Percentiles rank a stretch among this genome's conserved stretches.
Evolutionary conservation across 2,888 invertebrate genomes (phyloP).

Genomic region (Cremastinae sp.): DNA sequence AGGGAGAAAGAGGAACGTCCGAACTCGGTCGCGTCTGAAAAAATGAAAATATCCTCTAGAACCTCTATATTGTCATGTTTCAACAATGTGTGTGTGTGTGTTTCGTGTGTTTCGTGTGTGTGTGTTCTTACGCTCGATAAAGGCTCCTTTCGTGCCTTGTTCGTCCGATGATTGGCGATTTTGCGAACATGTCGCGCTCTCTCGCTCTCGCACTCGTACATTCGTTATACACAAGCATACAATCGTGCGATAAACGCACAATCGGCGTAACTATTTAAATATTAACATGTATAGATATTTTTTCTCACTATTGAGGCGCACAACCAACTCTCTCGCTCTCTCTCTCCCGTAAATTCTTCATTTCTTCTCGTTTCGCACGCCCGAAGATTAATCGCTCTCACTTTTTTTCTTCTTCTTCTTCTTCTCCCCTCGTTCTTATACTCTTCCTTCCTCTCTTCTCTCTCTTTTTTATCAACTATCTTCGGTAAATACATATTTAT

Average conservation of each 20-base stretch:
- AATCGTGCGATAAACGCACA: conserved; percentile 58
- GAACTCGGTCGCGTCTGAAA: conserved; percentile 55
- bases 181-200: conserved; percentile 9
- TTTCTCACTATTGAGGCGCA: conserved; percentile 51
- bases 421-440: too few species aligned
- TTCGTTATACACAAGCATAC: conserved; percentile 48
- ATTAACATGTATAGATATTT: conserved; percentile 46
- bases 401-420: too few species aligned
- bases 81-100: conserved; percentile 54
- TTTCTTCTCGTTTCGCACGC: conserved; percentile 3
- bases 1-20: conserved; percentile 48
- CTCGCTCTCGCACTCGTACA: conserved; percentile 42
- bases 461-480: conserved; percentile 41
- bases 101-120: conserved; percentile 42
- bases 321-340: conserved; percentile 37
- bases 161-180: background rate
- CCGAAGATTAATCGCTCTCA: too few species aligned
- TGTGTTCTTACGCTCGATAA: conserved; percentile 41
- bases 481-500: conserved; percentile 29
- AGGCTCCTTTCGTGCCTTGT: conserved; percentile 23
- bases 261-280: conserved; percentile 50
- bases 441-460: too few species aligned
- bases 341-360: conserved; percentile 33
- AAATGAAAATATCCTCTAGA: conserved; percentile 59
- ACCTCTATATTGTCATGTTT: conserved; percentile 63